phyloP scores from a whole-genome alignment of 2,797 vertebrate genomes.

The Coregonus ussuriensis region DNA sequence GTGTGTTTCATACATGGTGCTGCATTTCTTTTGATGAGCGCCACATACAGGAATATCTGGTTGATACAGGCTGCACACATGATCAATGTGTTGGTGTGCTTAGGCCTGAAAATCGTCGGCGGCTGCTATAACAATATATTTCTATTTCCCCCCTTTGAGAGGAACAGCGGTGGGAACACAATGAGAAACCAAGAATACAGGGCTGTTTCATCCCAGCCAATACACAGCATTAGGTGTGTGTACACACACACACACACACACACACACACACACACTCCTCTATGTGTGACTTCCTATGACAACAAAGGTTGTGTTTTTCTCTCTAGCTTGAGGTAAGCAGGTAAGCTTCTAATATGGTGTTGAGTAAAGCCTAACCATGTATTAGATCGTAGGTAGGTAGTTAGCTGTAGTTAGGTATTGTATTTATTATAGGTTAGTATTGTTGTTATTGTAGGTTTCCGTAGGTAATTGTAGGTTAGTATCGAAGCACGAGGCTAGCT shows the following conservation, averaged over 20 bases:
- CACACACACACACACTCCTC: slow-evolving; percentile 21
- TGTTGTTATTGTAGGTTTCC: no score
- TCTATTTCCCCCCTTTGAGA: slow-evolving; percentile 4
- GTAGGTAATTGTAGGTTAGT: no score
- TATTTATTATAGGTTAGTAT: no score
- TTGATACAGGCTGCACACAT: background rate
- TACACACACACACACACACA: slow-evolving; percentile 19
- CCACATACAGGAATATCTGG: background rate
- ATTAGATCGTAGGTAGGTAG: no score
- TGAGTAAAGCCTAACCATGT: no score
- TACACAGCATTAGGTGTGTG: slow-evolving; percentile 14
- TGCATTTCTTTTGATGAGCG: background rate
- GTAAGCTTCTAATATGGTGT: no score
- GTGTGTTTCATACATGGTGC: background rate
- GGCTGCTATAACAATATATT: background rate
- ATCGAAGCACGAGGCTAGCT: no score
- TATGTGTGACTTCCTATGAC: no score
- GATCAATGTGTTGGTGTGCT: background rate
- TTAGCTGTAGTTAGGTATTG: no score
- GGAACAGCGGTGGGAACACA: slow-evolving; percentile 12
- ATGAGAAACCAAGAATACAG: slow-evolving; percentile 35
- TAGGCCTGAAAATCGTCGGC: background rate
- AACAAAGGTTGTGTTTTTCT: no score
- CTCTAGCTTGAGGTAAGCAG: no score
- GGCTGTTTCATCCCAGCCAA: slow-evolving; percentile 16